Conservation (phyloP, 2,113 vertebrate genomes). For the Sinocyclocheilus rhinocerous region DNA sequence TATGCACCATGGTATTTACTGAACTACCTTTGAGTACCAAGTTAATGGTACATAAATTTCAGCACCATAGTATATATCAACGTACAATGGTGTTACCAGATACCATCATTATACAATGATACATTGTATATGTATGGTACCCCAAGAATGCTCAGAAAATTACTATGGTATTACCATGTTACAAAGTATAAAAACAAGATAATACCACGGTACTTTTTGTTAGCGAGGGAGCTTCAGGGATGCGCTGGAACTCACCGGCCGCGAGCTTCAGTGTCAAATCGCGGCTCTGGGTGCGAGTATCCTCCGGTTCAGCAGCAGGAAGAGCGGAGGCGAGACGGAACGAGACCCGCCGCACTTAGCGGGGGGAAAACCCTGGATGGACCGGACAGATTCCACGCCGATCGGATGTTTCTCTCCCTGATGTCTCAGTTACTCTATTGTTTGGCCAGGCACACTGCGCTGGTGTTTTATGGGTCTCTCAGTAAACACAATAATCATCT, state of each 20-base stretch:
- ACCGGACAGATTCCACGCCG: slow-evolving; percentile 30
- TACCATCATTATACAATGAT: not conserved
- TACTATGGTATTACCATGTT: not conserved
- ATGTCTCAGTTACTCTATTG: not conserved
- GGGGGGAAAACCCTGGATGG: slow-evolving; percentile 29
- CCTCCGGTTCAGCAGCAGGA: slow-evolving; percentile 6
- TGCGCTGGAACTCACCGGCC: not conserved
- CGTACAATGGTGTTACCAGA: not conserved
- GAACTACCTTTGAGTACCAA: not conserved
- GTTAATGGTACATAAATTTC: not conserved
- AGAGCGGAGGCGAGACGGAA: slow-evolving; percentile 32
- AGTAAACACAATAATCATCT: too few species aligned
- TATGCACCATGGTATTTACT: too few species aligned
- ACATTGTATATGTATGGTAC: not conserved
- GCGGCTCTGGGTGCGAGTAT: not conserved
- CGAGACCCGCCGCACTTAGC: slow-evolving; percentile 22
- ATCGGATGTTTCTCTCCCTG: not conserved
- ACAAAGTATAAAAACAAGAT: not conserved
- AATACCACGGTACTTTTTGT: not conserved
- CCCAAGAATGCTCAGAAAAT: not conserved
- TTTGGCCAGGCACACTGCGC: not conserved
- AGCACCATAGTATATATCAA: not conserved
- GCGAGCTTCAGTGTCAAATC: not conserved
- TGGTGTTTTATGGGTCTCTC: not conserved
- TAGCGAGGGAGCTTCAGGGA: not conserved